A percentile compares a stretch with the other conserved stretches of the same genome.
These are phyloP conservation scores for Pelmatolapia mariae DNA, from an alignment of 2,113 vertebrate species.

Conservation along the genomic window DNA sequence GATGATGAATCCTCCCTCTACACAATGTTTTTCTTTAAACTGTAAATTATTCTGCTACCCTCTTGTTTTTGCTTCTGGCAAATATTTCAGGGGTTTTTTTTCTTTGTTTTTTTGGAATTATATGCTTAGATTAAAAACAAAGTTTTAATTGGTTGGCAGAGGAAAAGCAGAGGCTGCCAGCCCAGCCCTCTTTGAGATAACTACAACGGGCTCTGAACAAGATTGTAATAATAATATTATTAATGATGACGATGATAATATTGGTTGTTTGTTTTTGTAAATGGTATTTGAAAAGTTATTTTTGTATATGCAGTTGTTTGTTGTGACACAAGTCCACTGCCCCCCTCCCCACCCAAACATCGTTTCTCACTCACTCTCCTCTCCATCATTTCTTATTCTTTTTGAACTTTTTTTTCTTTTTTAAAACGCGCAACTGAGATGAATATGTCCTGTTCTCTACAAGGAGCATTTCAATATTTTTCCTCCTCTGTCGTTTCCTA, in stretches of 20 bases:
- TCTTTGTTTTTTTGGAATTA: constrained; percentile 33
- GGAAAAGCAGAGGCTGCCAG: constrained; percentile 52
- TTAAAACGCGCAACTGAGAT: neutral
- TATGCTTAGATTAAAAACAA: constrained; percentile 21
- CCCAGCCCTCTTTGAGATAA: constrained; percentile 75
- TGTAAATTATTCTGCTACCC: constrained; percentile 94
- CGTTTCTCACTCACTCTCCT: neutral
- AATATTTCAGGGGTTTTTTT: constrained; percentile 78
- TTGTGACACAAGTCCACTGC: constrained; percentile 59
- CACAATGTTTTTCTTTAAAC: constrained; percentile 77
- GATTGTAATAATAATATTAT: constrained; percentile 80
- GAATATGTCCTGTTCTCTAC: neutral
- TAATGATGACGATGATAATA: constrained; percentile 66
- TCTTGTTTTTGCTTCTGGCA: constrained; percentile 76
- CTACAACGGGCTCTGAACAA: constrained; percentile 72
- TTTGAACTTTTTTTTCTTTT: neutral
- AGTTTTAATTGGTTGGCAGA: constrained; percentile 61
- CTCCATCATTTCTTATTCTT: neutral
- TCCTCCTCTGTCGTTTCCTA: neutral
- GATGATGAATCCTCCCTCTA: constrained; percentile 75
- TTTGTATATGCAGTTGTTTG: constrained; percentile 93
- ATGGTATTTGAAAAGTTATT: constrained; percentile 99
- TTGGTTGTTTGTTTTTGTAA: constrained; percentile 93
- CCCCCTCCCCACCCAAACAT: neutral
- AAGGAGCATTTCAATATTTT: neutral